Evolutionary conservation across 1,140 invertebrate species (phyloP), one percentile per base, ranked within the genome.

Genomic region (Lanistes nyassanus): DNA sequence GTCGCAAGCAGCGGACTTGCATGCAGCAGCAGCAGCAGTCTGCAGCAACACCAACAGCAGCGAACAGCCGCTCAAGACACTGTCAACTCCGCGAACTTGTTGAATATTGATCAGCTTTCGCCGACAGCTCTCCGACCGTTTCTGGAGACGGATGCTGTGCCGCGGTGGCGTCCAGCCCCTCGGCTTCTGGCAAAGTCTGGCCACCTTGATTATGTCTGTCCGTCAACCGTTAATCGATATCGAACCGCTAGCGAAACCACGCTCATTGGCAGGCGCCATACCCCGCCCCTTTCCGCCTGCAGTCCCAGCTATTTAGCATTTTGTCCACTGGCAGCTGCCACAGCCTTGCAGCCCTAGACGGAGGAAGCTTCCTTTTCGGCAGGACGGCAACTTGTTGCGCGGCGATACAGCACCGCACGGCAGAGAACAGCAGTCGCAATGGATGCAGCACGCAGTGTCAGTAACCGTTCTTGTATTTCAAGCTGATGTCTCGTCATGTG

Each of bases 131-230:
- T 39, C 6, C 19, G 56, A 11, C 23, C 23, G n/a, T 60, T 58
- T 31, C 9, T n/a, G n/a, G n/a, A n/a, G n/a, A n/a, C n/a, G n/a
- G n/a, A n/a, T n/a, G n/a, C n/a, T n/a, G n/a, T n/a, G n/a, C n/a
- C n/a, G n/a, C n/a, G n/a, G 11, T n/a, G 19, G 34, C 21, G n/a
- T n/a, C 36, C 65, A 39, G 65, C 65, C 65, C 29, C 62, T 19
- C 31, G 19, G 62, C 23, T 16, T 13, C 42, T 47, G 42, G 31
- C 5, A 23, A 23, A 64, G 31, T 34, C 36, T 64, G 23, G 36
- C 62, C 62, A 36, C 62, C 29, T 39, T 67, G n/a, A 67, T 67
- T 67, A 67, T 67, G 65, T n/a, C 37, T 67, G 65, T 67, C 65
- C 39, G n/a, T 67, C 65, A 67, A 19, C 13, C 23, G 65, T n/a